Conservation (phyloP, 1,140 invertebrate species). For the Phortica variegata region DNA sequence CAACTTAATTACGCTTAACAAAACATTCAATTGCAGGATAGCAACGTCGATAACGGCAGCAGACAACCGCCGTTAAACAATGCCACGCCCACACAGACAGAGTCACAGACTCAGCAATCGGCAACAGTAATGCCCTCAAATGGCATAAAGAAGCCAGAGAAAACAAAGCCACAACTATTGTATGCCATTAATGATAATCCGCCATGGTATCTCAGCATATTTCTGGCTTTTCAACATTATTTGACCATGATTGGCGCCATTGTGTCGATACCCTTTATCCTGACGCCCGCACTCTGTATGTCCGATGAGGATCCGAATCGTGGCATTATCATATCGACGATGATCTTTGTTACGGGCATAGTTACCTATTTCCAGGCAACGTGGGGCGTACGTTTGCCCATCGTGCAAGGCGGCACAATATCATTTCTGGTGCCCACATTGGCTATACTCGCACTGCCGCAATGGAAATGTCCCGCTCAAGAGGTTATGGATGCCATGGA, state of each 20-base stretch:
- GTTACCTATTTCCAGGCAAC: slow-evolving; percentile 79
- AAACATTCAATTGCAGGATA: slow-evolving; percentile 1
- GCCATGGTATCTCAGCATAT: slow-evolving; percentile 79
- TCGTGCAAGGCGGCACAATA: slow-evolving; percentile 79
- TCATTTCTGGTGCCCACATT: slow-evolving; percentile 82
- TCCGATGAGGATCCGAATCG: slow-evolving; percentile 73
- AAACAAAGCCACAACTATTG: slow-evolving; percentile 34
- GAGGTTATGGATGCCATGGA: slow-evolving; percentile 62
- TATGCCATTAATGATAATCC: slow-evolving; percentile 82
- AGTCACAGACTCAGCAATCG: too few relatives aligned
- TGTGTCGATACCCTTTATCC: slow-evolving; percentile 79
- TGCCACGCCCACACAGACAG: background rate
- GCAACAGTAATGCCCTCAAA: too few relatives aligned
- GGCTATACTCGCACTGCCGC: slow-evolving; percentile 76
- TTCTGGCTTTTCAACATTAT: slow-evolving; percentile 84
- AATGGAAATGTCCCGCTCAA: slow-evolving; percentile 73
- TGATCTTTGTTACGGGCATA: slow-evolving; percentile 85
- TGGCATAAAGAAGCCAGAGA: too few relatives aligned
- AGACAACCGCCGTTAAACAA: background rate
- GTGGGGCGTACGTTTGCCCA: slow-evolving; percentile 69
- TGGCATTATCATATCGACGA: slow-evolving; percentile 81
- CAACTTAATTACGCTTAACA: too few relatives aligned
- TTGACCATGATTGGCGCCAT: slow-evolving; percentile 86
- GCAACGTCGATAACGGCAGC: slow-evolving; percentile 8
- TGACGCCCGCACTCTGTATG: slow-evolving; percentile 82